phyloP scores from a whole-genome alignment of 2,888 invertebrate species.

The Biston stratarius region DNA sequence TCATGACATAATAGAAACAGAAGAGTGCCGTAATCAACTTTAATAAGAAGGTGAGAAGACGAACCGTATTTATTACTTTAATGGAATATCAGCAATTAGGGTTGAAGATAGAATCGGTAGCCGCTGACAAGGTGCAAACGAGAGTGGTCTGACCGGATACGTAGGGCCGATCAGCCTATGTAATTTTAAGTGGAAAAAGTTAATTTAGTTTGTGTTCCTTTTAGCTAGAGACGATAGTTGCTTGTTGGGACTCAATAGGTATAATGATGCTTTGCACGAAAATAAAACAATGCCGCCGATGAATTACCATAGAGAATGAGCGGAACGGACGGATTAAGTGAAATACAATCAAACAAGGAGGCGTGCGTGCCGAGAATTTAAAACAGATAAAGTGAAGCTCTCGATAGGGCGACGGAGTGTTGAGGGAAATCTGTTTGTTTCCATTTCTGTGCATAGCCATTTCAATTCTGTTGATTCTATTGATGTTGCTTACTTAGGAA shows the following conservation, averaged over 20 bases:
- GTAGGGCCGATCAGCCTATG: conserved; percentile 58
- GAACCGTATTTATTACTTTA: conserved; percentile 82
- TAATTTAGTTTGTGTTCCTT: conserved; percentile 54
- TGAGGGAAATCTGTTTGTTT: conserved; percentile 60
- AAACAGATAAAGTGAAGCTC: conserved; percentile 61
- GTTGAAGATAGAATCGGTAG: conserved; percentile 80
- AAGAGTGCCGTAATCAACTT: conserved; percentile 78
- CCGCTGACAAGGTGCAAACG: conserved; percentile 86
- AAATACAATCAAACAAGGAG: conserved; percentile 81
- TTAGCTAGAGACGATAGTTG: conserved; percentile 53
- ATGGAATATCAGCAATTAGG: conserved; percentile 86
- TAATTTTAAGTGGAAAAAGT: conserved; percentile 47
- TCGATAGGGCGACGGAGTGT: conserved; percentile 57
- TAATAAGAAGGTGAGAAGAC: conserved; percentile 82
- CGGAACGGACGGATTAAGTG: conserved; percentile 82
- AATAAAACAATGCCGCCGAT: conserved; percentile 81
- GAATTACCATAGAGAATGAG: conserved; percentile 83
- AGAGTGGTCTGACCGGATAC: conserved; percentile 80
- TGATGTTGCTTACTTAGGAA: conserved; percentile 46
- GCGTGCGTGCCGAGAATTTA: conserved; percentile 69
- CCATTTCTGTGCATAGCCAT: conserved; percentile 54
- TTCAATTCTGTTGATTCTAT: conserved; percentile 50
- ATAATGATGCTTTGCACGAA: conserved; percentile 61
- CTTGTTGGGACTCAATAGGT: conserved; percentile 46
- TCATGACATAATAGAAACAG: conserved; percentile 78